Evolutionary conservation across 2,113 vertebrate species (phyloP).

Genomic region (Eulemur macaco): DNA sequence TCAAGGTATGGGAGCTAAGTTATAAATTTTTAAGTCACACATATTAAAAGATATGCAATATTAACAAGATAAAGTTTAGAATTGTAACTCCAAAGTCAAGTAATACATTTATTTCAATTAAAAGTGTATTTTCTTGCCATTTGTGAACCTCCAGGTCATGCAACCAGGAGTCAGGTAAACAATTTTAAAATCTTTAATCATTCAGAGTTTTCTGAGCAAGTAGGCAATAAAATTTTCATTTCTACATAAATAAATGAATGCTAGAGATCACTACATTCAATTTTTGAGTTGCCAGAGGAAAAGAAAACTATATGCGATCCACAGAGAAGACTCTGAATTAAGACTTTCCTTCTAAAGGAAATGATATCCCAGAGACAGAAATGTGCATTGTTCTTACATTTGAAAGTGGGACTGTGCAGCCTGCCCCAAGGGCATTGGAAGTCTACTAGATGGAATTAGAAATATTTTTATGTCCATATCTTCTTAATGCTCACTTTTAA

Average conservation of each 20-base stretch:
- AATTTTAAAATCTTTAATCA: background rate
- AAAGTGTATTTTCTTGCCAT: background rate
- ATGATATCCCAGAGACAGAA: background rate
- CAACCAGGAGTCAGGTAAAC: background rate
- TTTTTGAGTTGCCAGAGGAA: background rate
- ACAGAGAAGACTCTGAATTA: background rate
- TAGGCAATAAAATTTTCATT: background rate
- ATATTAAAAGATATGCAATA: background rate
- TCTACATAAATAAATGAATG: background rate
- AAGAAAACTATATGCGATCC: background rate
- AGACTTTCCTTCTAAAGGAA: background rate
- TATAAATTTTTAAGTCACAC: background rate
- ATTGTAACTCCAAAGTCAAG: background rate
- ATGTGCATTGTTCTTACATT: background rate
- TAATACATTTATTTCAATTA: background rate
- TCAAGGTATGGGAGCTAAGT: background rate
- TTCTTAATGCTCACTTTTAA: background rate
- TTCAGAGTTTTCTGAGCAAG: background rate
- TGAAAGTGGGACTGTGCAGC: background rate
- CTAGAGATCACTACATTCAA: background rate
- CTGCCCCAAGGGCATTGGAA: background rate
- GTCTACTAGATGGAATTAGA: background rate
- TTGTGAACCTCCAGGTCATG: background rate
- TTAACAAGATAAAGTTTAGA: slow-evolving; percentile 6
- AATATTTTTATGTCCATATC: background rate